Base-by-base conservation (phyloP, 2,797 vertebrate genomes). In the Rachycentron canadum region DNA sequence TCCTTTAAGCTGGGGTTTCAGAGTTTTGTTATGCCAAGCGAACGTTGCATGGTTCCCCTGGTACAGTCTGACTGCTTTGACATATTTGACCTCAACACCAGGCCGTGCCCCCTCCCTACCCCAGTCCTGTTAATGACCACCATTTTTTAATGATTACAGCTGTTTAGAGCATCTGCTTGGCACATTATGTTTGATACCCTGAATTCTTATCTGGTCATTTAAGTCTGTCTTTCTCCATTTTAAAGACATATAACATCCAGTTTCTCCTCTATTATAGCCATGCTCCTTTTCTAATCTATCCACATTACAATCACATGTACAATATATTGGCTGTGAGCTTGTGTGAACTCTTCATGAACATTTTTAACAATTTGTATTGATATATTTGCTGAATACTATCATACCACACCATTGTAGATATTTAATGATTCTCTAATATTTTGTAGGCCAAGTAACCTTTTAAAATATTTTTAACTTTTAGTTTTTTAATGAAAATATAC, bases 1-100 rank as follows among this genome's bases (percentile, higher is more conserved):
- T 95, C 94, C 92, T 90, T 94, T 94, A 90, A 95, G 95, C 90
- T 95, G 93, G 74, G 90, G 93, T 96, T 95, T 95, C 95, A 94
- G 88, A 85, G 79, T 89, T 92, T 93, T 95, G 94, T 96, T 95
- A 91, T 95, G 92, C 92, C 93, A 95, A 90, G 90, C 77, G 61
- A 93, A 85, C 69, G 47, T 85, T 90, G 86, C 87, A 23, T 65
- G 83, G 82, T 94, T 93, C 93, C 93, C 26, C 53, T 90, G 94
- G 93, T 94, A 84, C 90, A 88, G 89, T 94, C 90, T 89, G 63
- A 81, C 79, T 73, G 80, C 89, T 82, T 71, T 88, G 90, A 94
- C 92, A 95, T 87, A 87, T 94, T 89, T 93, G 92, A 90, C 88
- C 90, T 83, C 68, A 21, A 68, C 81, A 64, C 81, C 67, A 79